These are phyloP conservation scores for Ashinkailepas kermadecensis DNA, from an alignment of 2,888 invertebrate genomes.

Conservation along the genomic window DNA sequence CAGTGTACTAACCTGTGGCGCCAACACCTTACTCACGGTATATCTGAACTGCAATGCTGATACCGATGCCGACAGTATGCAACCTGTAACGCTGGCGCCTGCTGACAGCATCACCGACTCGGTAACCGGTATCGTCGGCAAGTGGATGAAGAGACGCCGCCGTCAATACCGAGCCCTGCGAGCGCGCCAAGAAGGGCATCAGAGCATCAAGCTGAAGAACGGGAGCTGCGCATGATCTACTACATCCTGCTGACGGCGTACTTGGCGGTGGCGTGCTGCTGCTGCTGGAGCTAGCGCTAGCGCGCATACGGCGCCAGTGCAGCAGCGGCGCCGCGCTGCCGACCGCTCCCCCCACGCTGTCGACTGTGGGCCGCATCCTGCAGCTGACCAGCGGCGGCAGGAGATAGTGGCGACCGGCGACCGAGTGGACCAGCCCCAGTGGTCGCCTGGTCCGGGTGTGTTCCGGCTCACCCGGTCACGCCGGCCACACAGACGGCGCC, in stretches of 20 bases:
- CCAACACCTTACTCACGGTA: too few relatives aligned
- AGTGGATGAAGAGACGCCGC: slow-evolving; percentile 1
- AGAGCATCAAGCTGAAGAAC: slow-evolving; percentile 66
- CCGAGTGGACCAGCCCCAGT: not conserved
- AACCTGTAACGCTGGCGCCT: not conserved
- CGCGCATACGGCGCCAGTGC: not conserved
- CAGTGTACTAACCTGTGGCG: too few relatives aligned
- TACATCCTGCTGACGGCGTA: slow-evolving; percentile 50
- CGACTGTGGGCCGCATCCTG: not conserved
- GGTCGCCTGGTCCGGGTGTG: not conserved
- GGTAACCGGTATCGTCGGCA: not conserved
- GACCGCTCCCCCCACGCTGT: not conserved
- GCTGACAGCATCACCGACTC: not conserved
- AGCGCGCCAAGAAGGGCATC: slow-evolving; percentile 70
- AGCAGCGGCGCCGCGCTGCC: not conserved
- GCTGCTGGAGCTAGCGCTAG: slow-evolving; percentile 33
- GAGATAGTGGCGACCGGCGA: not conserved
- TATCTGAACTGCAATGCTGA: too few relatives aligned
- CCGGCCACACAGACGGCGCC: not conserved
- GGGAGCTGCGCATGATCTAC: slow-evolving; percentile 71
- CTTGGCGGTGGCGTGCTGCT: not conserved
- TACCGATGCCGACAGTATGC: too few relatives aligned
- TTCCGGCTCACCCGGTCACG: not conserved
- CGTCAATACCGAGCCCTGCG: slow-evolving; percentile 50
- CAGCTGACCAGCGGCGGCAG: not conserved